phyloP scores from a whole-genome alignment of 1,140 invertebrate genomes.

The Aphidius ervi region DNA sequence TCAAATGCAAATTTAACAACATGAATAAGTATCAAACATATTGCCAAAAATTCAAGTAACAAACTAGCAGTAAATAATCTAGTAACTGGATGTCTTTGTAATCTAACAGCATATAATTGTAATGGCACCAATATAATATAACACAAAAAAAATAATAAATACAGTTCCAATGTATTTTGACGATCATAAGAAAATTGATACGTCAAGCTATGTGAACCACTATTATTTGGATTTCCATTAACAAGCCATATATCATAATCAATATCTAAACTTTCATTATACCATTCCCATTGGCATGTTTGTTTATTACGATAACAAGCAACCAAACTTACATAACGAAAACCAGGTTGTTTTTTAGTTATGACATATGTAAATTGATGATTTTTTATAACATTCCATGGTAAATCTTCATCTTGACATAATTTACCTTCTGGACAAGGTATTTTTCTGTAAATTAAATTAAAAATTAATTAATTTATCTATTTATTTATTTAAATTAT shows the following conservation, averaged over 20 bases:
- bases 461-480: not conserved
- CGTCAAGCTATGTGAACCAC: conserved; percentile 77
- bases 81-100: conserved; percentile 87
- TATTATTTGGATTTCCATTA: conserved; percentile 88
- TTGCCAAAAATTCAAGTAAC: conserved; percentile 76
- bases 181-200: conserved; percentile 96
- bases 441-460: conserved; percentile 59
- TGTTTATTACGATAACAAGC: conserved; percentile 79
- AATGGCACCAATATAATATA: conserved; percentile 84
- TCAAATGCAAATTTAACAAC: conserved; percentile 84
- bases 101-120: conserved; percentile 83
- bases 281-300: conserved; percentile 80
- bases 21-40: conserved; percentile 85
- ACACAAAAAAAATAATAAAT: conserved; percentile 82
- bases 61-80: conserved; percentile 85
- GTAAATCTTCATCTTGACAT: conserved; percentile 83
- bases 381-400: conserved; percentile 77
- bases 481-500: too few species aligned
- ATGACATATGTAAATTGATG: conserved; percentile 94
- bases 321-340: conserved; percentile 94
- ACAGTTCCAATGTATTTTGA: conserved; percentile 90
- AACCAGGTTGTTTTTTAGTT: conserved; percentile 84
- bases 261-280: conserved; percentile 58
- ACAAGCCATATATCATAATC: conserved; percentile 94
- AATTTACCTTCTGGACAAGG: conserved; percentile 76